Evolutionary conservation across 2,113 vertebrate species (phyloP), one percentile per base, ranked within the genome.

Genomic region (Sturnus vulgaris): DNA sequence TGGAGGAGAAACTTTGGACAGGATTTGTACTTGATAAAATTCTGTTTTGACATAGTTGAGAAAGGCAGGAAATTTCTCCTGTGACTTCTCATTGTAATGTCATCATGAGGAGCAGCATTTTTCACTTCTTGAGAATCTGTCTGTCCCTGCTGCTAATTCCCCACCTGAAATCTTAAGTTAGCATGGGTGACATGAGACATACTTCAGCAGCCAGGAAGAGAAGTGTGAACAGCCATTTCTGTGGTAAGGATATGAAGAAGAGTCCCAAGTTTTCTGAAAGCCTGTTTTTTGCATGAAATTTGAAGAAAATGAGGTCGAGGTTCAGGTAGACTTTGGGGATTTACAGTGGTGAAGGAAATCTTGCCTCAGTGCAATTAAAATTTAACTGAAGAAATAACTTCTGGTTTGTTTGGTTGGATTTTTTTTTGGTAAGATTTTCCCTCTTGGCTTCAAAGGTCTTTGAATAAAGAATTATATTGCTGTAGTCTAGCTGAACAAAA

Each of bases 351-450:
- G 57, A 68, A 88, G 82, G 44, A 83, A n/a, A 75, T 75, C 27
- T 64, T 92, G 69, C 16, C 0, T 75, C 65, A 78, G 13, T 60
- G 15, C 35, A 72, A 90, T 60, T 88, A 92, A 96, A 95, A 83
- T 83, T 86, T 92, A 94, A 92, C 76, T 49, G 49, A 75, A 90
- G 61, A 78, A 75, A 60, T 86, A 47, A 70, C 66, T 90, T 76
- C 25, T 80, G 10, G 33, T 49, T 55, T 55, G 31, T 35, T 90
- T 83, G 27, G 8, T 68, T 59, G 61, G 3, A 1, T 15, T 80
- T 80, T 69, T 44, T 56, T 23, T 61, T 52, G 68, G 19, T 49
- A 42, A 86, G 28, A 44, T 73, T 35, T 20, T 10, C 19, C 12
- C 14, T 11, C 8, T 50, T 15, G 7, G 20, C 20, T 96, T 90